Evolutionary conservation across 2,797 vertebrate species (phyloP).

Genomic region (Notolabrus celidotus): DNA sequence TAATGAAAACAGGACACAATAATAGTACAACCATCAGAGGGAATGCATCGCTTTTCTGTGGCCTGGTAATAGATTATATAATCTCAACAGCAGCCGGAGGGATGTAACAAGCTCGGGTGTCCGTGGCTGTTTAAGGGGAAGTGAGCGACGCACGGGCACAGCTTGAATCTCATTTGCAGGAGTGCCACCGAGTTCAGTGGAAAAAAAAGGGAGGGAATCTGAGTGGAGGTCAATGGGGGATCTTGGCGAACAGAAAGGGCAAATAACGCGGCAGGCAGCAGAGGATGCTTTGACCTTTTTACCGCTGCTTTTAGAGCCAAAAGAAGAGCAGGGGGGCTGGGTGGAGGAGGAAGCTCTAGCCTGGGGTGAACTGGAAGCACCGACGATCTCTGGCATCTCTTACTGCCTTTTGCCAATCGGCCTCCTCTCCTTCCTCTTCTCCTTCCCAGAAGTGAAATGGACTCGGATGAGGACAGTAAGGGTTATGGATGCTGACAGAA

Average conservation of each 20-base stretch:
- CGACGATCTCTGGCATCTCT: constrained; percentile 44
- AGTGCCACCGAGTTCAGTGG: constrained; percentile 16
- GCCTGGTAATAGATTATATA: constrained; percentile 15
- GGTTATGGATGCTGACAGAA: constrained; percentile 40
- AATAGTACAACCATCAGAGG: constrained; percentile 23
- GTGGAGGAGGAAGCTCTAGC: constrained; percentile 41
- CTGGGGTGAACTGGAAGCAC: constrained; percentile 49
- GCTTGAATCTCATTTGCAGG: constrained; percentile 37
- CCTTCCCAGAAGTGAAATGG: constrained; percentile 8
- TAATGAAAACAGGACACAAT: constrained; percentile 47
- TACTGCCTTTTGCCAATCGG: constrained; percentile 17
- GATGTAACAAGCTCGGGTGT: not conserved
- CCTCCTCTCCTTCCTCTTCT: not conserved
- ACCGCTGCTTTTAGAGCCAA: constrained; percentile 65
- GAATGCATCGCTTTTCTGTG: constrained; percentile 45
- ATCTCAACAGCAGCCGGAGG: constrained; percentile 10
- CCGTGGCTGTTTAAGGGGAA: constrained; percentile 16
- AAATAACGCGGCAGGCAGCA: constrained; percentile 55
- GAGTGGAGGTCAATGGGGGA: constrained; percentile 69
- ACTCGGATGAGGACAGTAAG: not conserved
- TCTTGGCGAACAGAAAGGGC: constrained; percentile 74
- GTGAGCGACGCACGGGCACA: not conserved
- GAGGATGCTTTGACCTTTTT: constrained; percentile 80
- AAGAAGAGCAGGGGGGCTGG: constrained; percentile 43
- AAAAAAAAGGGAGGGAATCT: constrained; percentile 35